These are phyloP conservation scores for Gallinago paraguaiae DNA, from an alignment of 2,113 vertebrate genomes.

Conservation along the genomic window DNA sequence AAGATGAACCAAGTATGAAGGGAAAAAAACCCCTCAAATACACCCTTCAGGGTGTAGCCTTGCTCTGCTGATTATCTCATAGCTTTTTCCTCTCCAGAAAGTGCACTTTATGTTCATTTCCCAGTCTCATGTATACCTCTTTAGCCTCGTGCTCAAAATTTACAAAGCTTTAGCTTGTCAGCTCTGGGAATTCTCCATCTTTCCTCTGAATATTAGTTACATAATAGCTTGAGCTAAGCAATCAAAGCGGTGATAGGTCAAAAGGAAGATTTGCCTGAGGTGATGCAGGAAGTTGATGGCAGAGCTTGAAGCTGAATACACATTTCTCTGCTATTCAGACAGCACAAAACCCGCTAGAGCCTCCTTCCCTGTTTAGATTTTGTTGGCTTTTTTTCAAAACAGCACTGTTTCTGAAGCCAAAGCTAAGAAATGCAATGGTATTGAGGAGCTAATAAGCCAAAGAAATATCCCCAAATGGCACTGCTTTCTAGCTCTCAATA, in stretches of 20 bases:
- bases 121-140: neutral
- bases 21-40: neutral
- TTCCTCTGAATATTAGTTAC: slow-evolving; percentile 63
- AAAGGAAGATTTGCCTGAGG: slow-evolving; percentile 66
- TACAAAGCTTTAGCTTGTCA: slow-evolving; percentile 58
- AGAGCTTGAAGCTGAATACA: slow-evolving; percentile 55
- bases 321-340: slow-evolving; percentile 26
- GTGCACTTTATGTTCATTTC: slow-evolving; percentile 32
- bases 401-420: slow-evolving; percentile 15
- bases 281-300: slow-evolving; percentile 59
- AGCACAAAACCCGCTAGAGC: slow-evolving; percentile 3
- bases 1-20: neutral
- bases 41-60: neutral
- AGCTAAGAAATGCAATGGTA: slow-evolving; percentile 18
- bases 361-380: slow-evolving; percentile 17
- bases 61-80: neutral
- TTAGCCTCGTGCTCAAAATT: slow-evolving; percentile 39
- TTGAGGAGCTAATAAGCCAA: slow-evolving; percentile 6
- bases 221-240: slow-evolving; percentile 60
- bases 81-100: slow-evolving; percentile 10
- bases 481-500: neutral
- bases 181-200: slow-evolving; percentile 39
- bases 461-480: slow-evolving; percentile 16
- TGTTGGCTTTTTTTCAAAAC: slow-evolving; percentile 40
- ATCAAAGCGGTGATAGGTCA: slow-evolving; percentile 62